Conservation (phyloP, 2,888 invertebrate genomes). For the Epinotia demarniana region DNA sequence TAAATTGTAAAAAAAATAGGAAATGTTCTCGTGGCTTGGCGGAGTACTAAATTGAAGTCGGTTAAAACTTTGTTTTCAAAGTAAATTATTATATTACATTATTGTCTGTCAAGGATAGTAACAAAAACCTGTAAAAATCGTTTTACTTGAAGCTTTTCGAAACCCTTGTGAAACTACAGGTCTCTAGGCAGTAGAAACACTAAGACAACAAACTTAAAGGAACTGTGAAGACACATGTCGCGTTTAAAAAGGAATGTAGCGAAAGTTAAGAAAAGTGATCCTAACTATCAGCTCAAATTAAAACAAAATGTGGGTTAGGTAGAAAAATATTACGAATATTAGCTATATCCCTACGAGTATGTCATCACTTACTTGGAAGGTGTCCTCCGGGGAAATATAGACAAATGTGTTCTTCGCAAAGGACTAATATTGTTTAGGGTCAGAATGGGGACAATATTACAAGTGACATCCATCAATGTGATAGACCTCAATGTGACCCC, state of each 20-base stretch:
- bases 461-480: background rate
- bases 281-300: background rate
- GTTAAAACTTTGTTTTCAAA: no score
- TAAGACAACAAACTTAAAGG: no score
- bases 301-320: background rate
- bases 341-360: background rate
- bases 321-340: background rate
- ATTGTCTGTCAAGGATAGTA: no score
- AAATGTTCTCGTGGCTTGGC: no score
- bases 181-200: no score
- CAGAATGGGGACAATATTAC: background rate
- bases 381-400: constrained; percentile 13
- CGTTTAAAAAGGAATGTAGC: background rate
- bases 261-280: background rate
- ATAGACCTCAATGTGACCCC: background rate
- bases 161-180: no score
- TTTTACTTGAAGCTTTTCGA: no score
- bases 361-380: constrained; percentile 5
- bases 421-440: background rate
- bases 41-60: no score
- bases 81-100: no score
- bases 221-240: no score
- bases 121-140: no score
- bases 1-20: no score
- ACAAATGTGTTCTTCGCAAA: constrained; percentile 3